Percentiles rank a stretch among this genome's conserved stretches.
These are phyloP conservation scores for Epizoanthus stellaris DNA, from an alignment of 92 coral and sea anemone species.

Conservation along the genomic window DNA sequence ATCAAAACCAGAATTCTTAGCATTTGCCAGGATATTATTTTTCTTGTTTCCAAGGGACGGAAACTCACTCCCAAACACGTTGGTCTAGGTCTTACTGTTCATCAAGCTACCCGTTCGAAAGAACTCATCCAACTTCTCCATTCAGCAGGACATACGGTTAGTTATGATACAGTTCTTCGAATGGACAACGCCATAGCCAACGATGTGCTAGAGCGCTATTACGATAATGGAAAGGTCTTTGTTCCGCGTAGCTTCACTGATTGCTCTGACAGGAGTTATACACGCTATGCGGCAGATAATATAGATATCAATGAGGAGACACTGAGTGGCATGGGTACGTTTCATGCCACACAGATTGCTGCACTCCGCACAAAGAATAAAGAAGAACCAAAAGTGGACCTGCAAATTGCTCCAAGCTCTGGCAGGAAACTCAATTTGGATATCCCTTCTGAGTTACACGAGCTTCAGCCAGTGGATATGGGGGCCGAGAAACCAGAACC, in stretches of 20 bases:
- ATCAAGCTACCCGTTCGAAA: slow-evolving; percentile 79
- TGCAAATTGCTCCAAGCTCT: slow-evolving; percentile 53
- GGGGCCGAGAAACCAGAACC: slow-evolving; percentile 62
- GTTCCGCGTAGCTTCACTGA: slow-evolving; percentile 57
- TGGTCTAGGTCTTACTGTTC: slow-evolving; percentile 75
- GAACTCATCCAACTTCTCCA: slow-evolving; percentile 68
- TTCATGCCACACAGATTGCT: slow-evolving; percentile 65
- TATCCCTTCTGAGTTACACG: slow-evolving; percentile 61
- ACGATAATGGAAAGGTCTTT: slow-evolving; percentile 62
- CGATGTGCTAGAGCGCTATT: slow-evolving; percentile 59
- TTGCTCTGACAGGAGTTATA: slow-evolving; percentile 29
- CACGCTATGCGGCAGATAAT: slow-evolving; percentile 64
- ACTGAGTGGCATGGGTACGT: slow-evolving; percentile 69
- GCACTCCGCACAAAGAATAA: slow-evolving; percentile 50
- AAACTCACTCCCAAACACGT: slow-evolving; percentile 69
- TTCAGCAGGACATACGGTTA: slow-evolving; percentile 69
- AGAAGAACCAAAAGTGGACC: slow-evolving; percentile 42
- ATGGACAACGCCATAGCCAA: slow-evolving; percentile 68
- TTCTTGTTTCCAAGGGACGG: slow-evolving; percentile 50
- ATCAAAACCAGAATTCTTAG: slow-evolving; percentile 58
- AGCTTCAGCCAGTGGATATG: slow-evolving; percentile 47
- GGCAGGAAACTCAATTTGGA: slow-evolving; percentile 62
- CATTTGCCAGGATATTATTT: slow-evolving; percentile 73
- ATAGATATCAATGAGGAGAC: slow-evolving; percentile 72
- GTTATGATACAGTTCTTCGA: slow-evolving; percentile 65